Percentiles rank a stretch among this genome's conserved stretches.
Evolutionary conservation across 2,888 invertebrate species (phyloP).

Genomic region (Hymenopus coronatus): DNA sequence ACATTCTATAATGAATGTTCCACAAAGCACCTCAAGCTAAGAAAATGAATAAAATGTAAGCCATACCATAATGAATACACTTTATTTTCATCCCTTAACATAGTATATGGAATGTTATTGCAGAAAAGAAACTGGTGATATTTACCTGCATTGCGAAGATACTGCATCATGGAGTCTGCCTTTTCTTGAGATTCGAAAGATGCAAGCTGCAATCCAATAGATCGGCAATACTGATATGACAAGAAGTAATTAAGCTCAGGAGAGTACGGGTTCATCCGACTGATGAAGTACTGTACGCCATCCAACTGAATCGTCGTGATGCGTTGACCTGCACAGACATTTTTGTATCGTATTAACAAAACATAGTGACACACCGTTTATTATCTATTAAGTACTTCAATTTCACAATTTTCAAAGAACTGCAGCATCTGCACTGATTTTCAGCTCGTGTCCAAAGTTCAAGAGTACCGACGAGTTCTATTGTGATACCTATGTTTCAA

Average conservation of each 20-base stretch:
- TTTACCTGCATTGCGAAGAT: slow-evolving; percentile 74
- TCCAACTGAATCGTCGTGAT: slow-evolving; percentile 83
- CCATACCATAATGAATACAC: too few relatives aligned
- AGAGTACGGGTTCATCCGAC: slow-evolving; percentile 83
- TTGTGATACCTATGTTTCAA: too few relatives aligned
- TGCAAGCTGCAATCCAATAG: slow-evolving; percentile 77
- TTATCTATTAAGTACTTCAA: too few relatives aligned
- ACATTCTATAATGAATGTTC: too few relatives aligned
- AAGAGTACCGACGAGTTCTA: too few relatives aligned
- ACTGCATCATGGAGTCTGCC: slow-evolving; percentile 78
- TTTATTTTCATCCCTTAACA: background rate
- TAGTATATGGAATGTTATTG: background rate
- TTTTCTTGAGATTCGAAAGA: slow-evolving; percentile 86
- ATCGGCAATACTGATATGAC: slow-evolving; percentile 85
- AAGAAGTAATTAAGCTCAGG: slow-evolving; percentile 83
- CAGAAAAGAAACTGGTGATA: background rate
- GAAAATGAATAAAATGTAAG: too few relatives aligned
- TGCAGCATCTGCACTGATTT: too few relatives aligned
- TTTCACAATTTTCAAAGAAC: too few relatives aligned
- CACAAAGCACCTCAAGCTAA: too few relatives aligned
- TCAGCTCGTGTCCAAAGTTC: too few relatives aligned
- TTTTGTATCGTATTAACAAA: too few relatives aligned
- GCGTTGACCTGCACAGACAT: slow-evolving; percentile 64
- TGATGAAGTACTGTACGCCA: slow-evolving; percentile 82
- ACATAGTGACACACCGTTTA: too few relatives aligned